phyloP scores from a whole-genome alignment of 2,113 vertebrate species.

The Vireo altiloquus region DNA sequence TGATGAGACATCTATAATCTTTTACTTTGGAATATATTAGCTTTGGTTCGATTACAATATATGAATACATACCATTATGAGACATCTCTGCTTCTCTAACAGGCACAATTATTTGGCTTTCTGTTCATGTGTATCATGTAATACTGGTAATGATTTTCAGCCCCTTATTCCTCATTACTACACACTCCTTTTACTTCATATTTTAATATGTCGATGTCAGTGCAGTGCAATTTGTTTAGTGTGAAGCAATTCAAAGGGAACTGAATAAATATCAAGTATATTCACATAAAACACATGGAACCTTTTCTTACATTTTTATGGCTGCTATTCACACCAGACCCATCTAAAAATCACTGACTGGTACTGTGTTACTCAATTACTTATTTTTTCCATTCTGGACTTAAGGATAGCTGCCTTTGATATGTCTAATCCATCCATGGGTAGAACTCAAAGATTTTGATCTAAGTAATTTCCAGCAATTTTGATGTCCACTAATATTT shows the following conservation, averaged over 20 bases:
- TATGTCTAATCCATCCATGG: background rate
- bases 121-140: background rate
- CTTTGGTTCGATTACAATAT: background rate
- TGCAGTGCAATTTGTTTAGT: background rate
- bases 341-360: background rate
- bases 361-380: background rate
- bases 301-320: background rate
- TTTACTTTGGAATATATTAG: background rate
- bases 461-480: background rate
- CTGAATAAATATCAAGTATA: background rate
- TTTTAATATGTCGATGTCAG: background rate
- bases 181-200: background rate
- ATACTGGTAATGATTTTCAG: background rate
- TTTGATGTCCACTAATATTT: background rate
- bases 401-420: background rate
- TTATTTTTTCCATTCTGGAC: background rate
- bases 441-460: background rate
- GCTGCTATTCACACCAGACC: background rate
- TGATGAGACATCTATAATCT: background rate
- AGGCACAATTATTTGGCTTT: background rate
- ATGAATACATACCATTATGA: background rate
- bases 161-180: background rate
- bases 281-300: background rate
- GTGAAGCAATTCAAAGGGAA: background rate
- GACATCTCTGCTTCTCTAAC: background rate